Base-by-base conservation (phyloP, 2,797 vertebrate species). In the Phoeniculus purpureus region DNA sequence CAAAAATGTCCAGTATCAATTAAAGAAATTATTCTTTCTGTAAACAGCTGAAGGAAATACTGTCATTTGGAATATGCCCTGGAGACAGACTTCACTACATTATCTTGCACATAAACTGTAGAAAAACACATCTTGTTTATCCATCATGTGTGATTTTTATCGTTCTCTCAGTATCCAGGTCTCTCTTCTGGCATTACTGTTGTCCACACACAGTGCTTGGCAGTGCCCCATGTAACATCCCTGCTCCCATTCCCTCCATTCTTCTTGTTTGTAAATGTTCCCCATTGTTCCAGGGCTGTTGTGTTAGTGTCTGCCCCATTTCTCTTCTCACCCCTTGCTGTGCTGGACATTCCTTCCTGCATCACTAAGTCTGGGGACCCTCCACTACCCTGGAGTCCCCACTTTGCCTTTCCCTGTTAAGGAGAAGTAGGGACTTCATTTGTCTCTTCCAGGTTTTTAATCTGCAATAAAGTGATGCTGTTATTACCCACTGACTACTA, bases 331-430 rank as follows among this genome's bases (percentile, higher is more conserved):
- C 20, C 47, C 34, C 25, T 27, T 18, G 43, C 34, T 27, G 26
- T 15, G 43, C 59, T 22, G 43, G 40, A 10, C 15, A 3, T 62
- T 32, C 60, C n/a, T 21, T 56, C 34, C 79, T 68, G 23, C 23
- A 19, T 20, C 55, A 22, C 17, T 3, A 16, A 26, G 14, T 14
- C 59, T 22, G 32, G 22, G 47, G 27, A 64, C 47, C 32, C 68
- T 34, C 23, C 9, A 1, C 27, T 18, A 4, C 26, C 21, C 9
- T 6, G 1, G 2, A 23, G 20, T 29, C 27, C 34, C 31, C 16
- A 3, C 21, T 22, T 60, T 12, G 15, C 37, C 29, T 62, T 51
- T 40, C 4, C 5, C 5, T 2, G 1, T 50, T 67, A 29, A 20
- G 5, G 18, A 64, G 12, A 71, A 58, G 12, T 2, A 51, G 13